These are phyloP conservation scores for Drosophila novamexicana DNA, from an alignment of 1,140 invertebrate genomes.

Conservation along the genomic window DNA sequence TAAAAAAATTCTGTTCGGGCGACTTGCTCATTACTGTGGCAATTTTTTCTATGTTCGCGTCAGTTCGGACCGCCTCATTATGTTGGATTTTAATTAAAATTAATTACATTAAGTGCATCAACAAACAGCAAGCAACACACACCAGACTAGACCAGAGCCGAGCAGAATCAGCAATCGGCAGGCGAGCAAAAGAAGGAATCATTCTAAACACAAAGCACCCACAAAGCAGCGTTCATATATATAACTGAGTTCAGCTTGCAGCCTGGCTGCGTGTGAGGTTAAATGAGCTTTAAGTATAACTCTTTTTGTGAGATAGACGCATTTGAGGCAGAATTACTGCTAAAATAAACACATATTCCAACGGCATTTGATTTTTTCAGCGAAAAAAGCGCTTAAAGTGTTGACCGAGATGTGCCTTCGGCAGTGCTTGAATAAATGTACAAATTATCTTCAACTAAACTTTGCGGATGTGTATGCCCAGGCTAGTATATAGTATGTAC, in stretches of 20 bases:
- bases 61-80: slow-evolving; percentile 40
- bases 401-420: too few species aligned
- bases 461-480: too few species aligned
- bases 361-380: not conserved
- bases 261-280: slow-evolving; percentile 9
- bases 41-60: slow-evolving; percentile 55
- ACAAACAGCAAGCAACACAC: slow-evolving; percentile 66
- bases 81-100: slow-evolving; percentile 82
- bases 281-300: slow-evolving; percentile 58
- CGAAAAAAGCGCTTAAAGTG: not conserved
- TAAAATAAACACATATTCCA: slow-evolving; percentile 14
- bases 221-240: slow-evolving; percentile 10
- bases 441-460: too few species aligned
- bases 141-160: not conserved
- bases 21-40: slow-evolving; percentile 74
- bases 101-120: slow-evolving; percentile 82
- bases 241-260: not conserved
- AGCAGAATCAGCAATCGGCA: slow-evolving; percentile 48
- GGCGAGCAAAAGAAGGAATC: slow-evolving; percentile 34
- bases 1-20: slow-evolving; percentile 15
- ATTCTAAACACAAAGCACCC: slow-evolving; percentile 42
- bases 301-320: not conserved
- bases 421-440: too few species aligned
- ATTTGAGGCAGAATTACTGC: slow-evolving; percentile 14
- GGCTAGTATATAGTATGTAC: too few species aligned